Conservation (phyloP, 2,113 vertebrate genomes). For the Gymnarchus niloticus region DNA sequence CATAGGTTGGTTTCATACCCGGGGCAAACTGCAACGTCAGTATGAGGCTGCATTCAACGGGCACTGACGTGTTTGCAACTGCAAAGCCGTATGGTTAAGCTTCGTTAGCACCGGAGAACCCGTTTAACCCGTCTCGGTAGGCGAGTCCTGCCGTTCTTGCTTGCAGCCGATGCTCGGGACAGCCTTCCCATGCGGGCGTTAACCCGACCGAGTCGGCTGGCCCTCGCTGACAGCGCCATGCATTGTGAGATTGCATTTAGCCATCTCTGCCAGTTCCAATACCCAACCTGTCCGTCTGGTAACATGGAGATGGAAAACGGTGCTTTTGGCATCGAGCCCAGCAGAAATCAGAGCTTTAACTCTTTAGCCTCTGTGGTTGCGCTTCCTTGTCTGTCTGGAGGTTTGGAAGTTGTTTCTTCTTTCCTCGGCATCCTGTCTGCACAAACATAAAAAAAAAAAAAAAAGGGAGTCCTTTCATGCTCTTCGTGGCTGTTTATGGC, state of each 20-base stretch:
- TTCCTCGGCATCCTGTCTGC: background rate
- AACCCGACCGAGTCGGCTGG: background rate
- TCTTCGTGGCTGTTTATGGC: background rate
- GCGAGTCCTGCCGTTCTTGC: background rate
- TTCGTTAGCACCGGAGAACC: background rate
- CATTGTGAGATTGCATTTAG: slow-evolving; percentile 15
- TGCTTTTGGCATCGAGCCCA: background rate
- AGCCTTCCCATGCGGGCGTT: background rate
- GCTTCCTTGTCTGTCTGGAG: background rate
- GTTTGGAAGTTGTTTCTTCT: background rate
- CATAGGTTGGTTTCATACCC: background rate
- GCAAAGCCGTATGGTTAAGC: background rate
- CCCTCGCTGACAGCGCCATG: background rate
- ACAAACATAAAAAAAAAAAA: background rate
- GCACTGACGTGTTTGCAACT: background rate
- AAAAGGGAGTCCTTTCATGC: background rate
- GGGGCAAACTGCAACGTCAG: background rate
- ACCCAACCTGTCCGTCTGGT: background rate
- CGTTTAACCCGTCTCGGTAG: background rate
- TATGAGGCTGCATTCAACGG: background rate
- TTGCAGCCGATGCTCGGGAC: background rate
- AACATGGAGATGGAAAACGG: background rate
- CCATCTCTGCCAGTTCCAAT: background rate
- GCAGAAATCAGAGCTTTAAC: background rate
- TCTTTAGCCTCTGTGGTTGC: background rate